Evolutionary conservation across 1,140 invertebrate genomes (phyloP).

Genomic region (Cardiocondyla obscurior): DNA sequence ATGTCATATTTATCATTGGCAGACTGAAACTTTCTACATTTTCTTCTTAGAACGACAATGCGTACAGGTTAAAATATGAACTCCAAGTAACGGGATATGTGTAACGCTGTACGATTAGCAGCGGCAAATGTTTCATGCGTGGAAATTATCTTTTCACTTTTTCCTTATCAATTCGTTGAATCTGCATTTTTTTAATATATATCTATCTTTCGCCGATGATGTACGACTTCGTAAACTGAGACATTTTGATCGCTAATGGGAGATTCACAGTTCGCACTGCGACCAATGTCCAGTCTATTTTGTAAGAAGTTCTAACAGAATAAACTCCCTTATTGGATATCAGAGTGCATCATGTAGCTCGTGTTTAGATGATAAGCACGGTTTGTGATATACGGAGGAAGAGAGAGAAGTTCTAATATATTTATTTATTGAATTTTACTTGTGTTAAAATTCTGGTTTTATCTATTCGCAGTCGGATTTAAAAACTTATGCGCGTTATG

Average conservation of each 20-base stretch:
- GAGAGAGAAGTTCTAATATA: too few relatives aligned
- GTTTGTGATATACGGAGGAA: too few relatives aligned
- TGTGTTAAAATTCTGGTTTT: not conserved
- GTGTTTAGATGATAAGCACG: too few relatives aligned
- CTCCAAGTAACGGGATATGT: not conserved
- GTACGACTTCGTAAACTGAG: constrained; percentile 23
- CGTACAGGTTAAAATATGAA: constrained; percentile 51
- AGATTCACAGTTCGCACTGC: too few relatives aligned
- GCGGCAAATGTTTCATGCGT: not conserved
- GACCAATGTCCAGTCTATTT: too few relatives aligned
- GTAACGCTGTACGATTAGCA: not conserved
- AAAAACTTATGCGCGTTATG: not conserved
- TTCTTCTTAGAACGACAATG: not conserved
- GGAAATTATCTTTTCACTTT: not conserved
- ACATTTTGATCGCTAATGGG: too few relatives aligned
- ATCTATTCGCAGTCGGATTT: not conserved
- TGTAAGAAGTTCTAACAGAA: too few relatives aligned
- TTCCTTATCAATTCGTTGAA: constrained; percentile 32
- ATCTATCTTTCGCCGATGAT: constrained; percentile 62
- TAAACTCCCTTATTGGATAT: too few relatives aligned
- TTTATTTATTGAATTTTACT: constrained; percentile 1
- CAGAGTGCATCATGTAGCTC: too few relatives aligned
- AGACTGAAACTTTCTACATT: not conserved
- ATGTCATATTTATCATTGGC: not conserved
- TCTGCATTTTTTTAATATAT: constrained; percentile 13